Base-by-base conservation (phyloP, 2,797 vertebrate genomes). In the Onychomys leucogaster region DNA sequence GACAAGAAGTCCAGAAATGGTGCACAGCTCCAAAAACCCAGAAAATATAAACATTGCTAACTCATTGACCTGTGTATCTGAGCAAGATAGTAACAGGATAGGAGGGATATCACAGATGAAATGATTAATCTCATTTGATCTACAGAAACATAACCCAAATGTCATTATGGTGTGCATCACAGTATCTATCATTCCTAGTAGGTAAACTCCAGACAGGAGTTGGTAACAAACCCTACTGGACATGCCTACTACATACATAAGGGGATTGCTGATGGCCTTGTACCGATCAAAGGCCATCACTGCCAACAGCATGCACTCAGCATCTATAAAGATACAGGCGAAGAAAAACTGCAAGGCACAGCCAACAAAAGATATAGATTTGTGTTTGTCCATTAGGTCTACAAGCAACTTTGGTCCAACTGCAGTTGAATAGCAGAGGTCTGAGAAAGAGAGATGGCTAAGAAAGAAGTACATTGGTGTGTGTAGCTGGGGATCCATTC, bases 291-390 rank as follows among this genome's bases (percentile, higher is more conserved):
- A 97, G 0, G 96, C 94, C 96, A 98, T 97, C 29, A 80, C 84
- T 61, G 94, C 97, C 75, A 88, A 25, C 10, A 93, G 41, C 11
- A 88, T 16, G 13, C 97, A 98, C 78, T 98, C 98, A 0, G 93
- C 96, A 65, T 98, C 12, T 0, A 0, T 84, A 0, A 97, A 8
- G 3, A 91, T 91, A n/a, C 95, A 75, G 55, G 95, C 81, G 10
- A 95, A 93, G 59, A 97, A 98, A 5, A 98, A 95, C 61, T 98
- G 98, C 0, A 96, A 23, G 69, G 61, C 96, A 73, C 98, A 98
- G 8, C 95, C 96, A 61, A 32, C 2, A 25, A 88, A 81, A 4
- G 49, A 27, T 27, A 97, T 98, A 19, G 92, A 97, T 27, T 85
- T 97, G 27, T 96, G 77, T 41, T 89, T 17, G 0, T 86, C 52